phyloP scores from a whole-genome alignment of 2,113 vertebrate genomes.

The Laterallus jamaicensis region DNA sequence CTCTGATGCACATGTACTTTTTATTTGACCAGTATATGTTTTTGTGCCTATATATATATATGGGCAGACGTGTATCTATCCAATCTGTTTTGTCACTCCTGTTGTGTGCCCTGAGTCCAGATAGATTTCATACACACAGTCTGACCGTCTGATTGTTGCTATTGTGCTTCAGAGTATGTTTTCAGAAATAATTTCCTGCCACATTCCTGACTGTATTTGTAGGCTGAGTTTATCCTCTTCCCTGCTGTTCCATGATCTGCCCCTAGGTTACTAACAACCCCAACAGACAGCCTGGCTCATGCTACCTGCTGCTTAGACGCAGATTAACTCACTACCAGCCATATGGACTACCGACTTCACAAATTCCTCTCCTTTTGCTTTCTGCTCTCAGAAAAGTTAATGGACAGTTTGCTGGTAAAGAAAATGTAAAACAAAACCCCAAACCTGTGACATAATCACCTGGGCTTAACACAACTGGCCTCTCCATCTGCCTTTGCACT shows the following conservation, averaged over 20 bases:
- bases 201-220: slow-evolving; percentile 85
- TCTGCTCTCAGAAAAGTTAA: slow-evolving; percentile 69
- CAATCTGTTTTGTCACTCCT: background rate
- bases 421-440: slow-evolving; percentile 34
- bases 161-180: slow-evolving; percentile 75
- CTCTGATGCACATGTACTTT: background rate
- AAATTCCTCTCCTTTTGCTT: slow-evolving; percentile 81
- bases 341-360: slow-evolving; percentile 79
- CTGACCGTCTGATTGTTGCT: slow-evolving; percentile 66
- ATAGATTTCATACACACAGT: slow-evolving; percentile 13
- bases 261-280: slow-evolving; percentile 80
- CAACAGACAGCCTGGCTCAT: slow-evolving; percentile 82
- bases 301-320: slow-evolving; percentile 78
- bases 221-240: slow-evolving; percentile 77
- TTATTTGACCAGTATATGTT: background rate
- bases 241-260: slow-evolving; percentile 84
- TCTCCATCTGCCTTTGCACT: slow-evolving; percentile 72
- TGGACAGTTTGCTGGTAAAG: slow-evolving; percentile 65
- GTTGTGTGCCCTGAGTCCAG: background rate
- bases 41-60: background rate
- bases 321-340: slow-evolving; percentile 82
- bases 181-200: slow-evolving; percentile 83
- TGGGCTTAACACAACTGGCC: slow-evolving; percentile 58
- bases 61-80: background rate
- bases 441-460: slow-evolving; percentile 73